These are phyloP conservation scores for Megaustenia siamemsis DNA, from an alignment of 2,888 invertebrate genomes.

Conservation along the genomic window DNA sequence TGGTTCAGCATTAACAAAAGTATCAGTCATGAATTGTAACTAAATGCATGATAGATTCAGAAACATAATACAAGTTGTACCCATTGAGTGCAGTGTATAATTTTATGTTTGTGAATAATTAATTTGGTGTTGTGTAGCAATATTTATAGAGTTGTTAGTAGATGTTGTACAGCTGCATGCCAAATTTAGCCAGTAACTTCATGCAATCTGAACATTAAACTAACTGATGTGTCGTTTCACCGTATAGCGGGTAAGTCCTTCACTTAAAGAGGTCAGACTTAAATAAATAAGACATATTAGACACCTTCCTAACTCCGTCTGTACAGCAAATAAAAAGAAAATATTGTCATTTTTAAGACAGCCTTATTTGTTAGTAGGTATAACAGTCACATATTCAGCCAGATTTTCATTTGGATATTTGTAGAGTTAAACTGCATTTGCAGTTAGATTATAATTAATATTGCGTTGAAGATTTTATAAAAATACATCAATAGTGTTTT, in stretches of 20 bases:
- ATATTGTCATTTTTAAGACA: neutral
- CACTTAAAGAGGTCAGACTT: neutral
- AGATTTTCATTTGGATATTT: neutral
- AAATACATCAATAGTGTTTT: neutral
- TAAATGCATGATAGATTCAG: neutral
- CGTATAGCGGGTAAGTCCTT: conserved; percentile 55
- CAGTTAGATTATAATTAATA: too few species aligned
- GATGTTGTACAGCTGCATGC: neutral
- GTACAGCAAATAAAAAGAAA: neutral
- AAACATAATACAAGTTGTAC: too few species aligned
- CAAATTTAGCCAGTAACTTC: neutral
- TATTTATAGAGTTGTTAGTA: neutral
- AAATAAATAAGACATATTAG: neutral
- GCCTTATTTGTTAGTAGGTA: neutral
- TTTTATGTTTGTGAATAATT: neutral
- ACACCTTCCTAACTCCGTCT: neutral
- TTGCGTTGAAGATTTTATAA: too few species aligned
- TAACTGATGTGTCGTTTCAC: conserved; percentile 20
- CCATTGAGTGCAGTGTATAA: neutral
- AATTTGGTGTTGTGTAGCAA: neutral
- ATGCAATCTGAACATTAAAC: neutral
- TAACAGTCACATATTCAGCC: neutral
- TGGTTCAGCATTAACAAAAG: too few species aligned
- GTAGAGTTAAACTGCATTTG: neutral
- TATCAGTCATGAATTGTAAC: too few species aligned